Base-by-base conservation (phyloP, 1,140 invertebrate species). In the Aphis gossypii region DNA sequence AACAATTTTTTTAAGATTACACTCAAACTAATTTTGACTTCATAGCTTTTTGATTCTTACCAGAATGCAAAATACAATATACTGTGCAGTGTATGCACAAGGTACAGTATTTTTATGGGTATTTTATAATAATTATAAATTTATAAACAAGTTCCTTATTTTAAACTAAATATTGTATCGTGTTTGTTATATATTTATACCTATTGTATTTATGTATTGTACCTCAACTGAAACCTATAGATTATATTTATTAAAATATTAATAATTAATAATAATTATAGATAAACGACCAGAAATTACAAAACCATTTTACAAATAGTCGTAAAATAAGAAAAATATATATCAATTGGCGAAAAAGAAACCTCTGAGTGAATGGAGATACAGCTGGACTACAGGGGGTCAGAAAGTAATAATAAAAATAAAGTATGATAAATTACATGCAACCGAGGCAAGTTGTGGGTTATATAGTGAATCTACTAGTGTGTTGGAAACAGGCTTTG, bases 341-440 rank as follows among this genome's bases (percentile, higher is more conserved):
- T n/a, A 30, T 7, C 25, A 41, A 76, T 91, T 35, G 14, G 90
- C n/a, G 3, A 11, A 76, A 91, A 76, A 91, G 44, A 23, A 35
- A 44, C 46, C 18, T 46, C 44, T 30, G 30, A 30, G 90, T 35
- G 88, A 89, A 91, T 41, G 20, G 30, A 68, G 88, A 44, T n/a
- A n/a, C 6, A 87, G 38, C 38, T 41, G 86, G 83, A 84, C 46
- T 41, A 90, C 41, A n/a, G 56, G 35, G 92, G 76, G 68, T 93
- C 76, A 93, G 82, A 93, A 93, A 93, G 92, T 93, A 93, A 93
- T 84, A 93, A 93, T 86, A 93, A 93, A 93, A 93, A 93, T 93
- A 93, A 93, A 93, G 92, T 93, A 93, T 93, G 92, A 93, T 93
- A 93, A 93, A 93, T 93, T 93, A 86, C 82, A 93, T 41, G 76